Evolutionary conservation across 2,797 vertebrate species (phyloP).

Genomic region (Lutjanus campechanus): DNA sequence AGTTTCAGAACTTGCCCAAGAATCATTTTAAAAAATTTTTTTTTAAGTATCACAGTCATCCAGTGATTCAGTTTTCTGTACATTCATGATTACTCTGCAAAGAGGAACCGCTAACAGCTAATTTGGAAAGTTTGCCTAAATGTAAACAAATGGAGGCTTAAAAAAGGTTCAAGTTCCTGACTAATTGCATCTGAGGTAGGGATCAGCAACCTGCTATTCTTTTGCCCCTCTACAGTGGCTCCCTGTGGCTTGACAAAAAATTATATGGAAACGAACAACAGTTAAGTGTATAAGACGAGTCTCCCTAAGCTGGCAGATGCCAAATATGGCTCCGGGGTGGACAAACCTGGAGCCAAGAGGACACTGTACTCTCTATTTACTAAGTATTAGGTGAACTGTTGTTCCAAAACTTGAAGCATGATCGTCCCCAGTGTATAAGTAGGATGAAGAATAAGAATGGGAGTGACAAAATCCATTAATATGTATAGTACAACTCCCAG

Average conservation of each 20-base stretch:
- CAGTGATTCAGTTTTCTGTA: background rate
- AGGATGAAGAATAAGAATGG: background rate
- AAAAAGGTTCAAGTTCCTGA: background rate
- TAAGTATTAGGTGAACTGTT: too few species aligned
- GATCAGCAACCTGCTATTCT: too few species aligned
- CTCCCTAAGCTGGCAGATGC: too few species aligned
- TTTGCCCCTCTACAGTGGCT: too few species aligned
- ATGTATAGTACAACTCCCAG: too few species aligned
- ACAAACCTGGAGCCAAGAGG: background rate
- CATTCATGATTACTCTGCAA: background rate
- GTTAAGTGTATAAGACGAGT: too few species aligned
- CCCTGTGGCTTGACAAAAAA: too few species aligned
- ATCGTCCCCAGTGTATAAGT: background rate
- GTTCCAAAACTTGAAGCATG: too few species aligned
- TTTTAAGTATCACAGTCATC: background rate
- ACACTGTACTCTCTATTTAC: background rate
- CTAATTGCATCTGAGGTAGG: too few species aligned
- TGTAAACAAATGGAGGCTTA: background rate
- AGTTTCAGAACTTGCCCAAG: background rate
- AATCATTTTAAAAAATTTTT: background rate
- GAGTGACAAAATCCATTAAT: background rate
- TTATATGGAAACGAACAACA: too few species aligned
- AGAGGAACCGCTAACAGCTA: background rate
- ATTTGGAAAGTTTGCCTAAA: background rate
- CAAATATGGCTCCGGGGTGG: too few species aligned